Evolutionary conservation across 2,113 vertebrate genomes (phyloP), one percentile per base, ranked within the genome.

Genomic region (Larimichthys polyactis): DNA sequence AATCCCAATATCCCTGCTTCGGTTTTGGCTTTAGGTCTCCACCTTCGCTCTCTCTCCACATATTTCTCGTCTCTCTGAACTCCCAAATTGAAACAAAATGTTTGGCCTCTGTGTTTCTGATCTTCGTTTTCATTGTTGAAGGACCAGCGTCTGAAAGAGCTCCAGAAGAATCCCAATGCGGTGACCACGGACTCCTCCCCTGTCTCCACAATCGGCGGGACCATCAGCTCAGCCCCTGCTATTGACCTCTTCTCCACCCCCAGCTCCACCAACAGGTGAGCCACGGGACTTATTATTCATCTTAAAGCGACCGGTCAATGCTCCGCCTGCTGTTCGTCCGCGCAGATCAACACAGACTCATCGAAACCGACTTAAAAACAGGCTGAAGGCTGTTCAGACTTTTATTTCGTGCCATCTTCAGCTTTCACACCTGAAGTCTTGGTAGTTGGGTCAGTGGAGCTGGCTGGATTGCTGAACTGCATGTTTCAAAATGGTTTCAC

Each of bases 101-200:
- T 8, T 52, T 48, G 11, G 46, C 1, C 0, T 63, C 9, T 3
- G 3, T 48, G 29, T 36, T 32, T 15, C 11, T 78, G 36, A 82
- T 3, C 4, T 17, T n/a, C 12, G 11, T 27, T 44, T 6, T 15
- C 22, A 64, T 78, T n/a, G 19, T 24, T 72, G 36, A 71, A 99
- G 97, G 97, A 99, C 17, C 97, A 98, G 77, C 96, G 97, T 85
- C 95, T 98, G 85, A 98, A 97, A 91, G 97, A 99, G 92, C 96
- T 99, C 89, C 96, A 98, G 93, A 99, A 97, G 94, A 95, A 96
- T 86, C 96, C 96, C 90, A 93, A 92, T 4, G 93, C 94, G 83
- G 95, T 95, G 80, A 97, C 96, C 69, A 97, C 97, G 10, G 96
- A 96, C 78, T 96, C 96, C 68, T 98, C 97, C 71, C 97, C 97